These are phyloP conservation scores for Charadrius vociferus DNA, from an alignment of 2,113 vertebrate species.

Conservation along the genomic window DNA sequence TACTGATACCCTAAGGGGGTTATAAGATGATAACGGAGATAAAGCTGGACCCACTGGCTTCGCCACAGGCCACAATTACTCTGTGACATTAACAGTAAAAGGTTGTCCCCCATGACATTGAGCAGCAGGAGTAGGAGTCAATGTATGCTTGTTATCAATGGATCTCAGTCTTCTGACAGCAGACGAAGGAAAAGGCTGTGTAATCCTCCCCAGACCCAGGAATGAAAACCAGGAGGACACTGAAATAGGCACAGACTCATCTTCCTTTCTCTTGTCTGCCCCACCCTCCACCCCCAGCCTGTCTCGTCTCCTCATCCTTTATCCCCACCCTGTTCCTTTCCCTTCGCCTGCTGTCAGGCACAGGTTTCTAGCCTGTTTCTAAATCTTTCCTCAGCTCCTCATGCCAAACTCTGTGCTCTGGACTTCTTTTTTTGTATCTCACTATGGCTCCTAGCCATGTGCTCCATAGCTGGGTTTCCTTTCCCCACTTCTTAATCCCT, in stretches of 20 bases:
- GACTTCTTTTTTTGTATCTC: conserved; percentile 9
- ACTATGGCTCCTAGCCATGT: neutral
- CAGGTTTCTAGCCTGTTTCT: conserved; percentile 57
- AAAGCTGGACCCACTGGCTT: neutral
- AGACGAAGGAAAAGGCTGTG: neutral
- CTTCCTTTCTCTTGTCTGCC: conserved; percentile 42
- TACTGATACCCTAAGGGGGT: neutral
- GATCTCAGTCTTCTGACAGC: neutral
- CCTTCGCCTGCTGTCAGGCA: neutral
- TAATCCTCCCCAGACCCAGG: neutral
- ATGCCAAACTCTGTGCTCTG: conserved; percentile 2
- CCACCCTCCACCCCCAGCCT: conserved; percentile 50
- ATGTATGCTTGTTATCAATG: neutral
- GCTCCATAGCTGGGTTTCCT: neutral
- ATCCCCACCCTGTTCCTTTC: conserved; percentile 56
- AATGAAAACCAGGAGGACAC: conserved; percentile 38
- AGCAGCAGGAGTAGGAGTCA: neutral
- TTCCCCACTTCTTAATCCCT: neutral
- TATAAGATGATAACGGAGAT: neutral
- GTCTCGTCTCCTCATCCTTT: conserved; percentile 32
- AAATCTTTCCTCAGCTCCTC: conserved; percentile 34
- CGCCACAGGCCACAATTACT: neutral
- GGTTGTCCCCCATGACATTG: fast-evolving
- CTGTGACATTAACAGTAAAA: neutral
- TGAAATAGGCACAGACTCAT: conserved; percentile 57